Evolutionary conservation across 2,888 invertebrate genomes (phyloP).

Genomic region (Rhabditophanes sp.): DNA sequence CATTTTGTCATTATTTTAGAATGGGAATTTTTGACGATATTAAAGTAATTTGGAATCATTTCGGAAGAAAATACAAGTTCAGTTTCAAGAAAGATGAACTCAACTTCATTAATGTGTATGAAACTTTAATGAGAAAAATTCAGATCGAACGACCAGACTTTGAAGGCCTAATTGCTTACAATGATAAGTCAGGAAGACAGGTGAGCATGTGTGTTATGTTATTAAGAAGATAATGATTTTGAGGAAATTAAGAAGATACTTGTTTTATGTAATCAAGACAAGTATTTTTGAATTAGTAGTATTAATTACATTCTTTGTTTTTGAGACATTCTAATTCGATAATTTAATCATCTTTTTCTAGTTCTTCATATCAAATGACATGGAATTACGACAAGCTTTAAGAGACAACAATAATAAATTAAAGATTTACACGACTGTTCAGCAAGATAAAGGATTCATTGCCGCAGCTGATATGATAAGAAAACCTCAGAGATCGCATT

Average conservation of each 20-base stretch:
- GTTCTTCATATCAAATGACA: conserved; percentile 24
- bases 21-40: conserved; percentile 34
- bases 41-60: conserved; percentile 37
- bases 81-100: conserved; percentile 33
- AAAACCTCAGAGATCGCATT: conserved; percentile 27
- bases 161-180: conserved; percentile 36
- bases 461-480: conserved; percentile 33
- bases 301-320: background rate
- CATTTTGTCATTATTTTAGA: conserved; percentile 12
- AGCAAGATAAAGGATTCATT: conserved; percentile 14
- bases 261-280: too few relatives aligned
- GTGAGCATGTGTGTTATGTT: conserved; percentile 10
- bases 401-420: conserved; percentile 24
- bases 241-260: too few relatives aligned
- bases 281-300: background rate
- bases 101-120: conserved; percentile 32
- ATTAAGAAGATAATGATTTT: too few relatives aligned
- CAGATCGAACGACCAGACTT: conserved; percentile 30
- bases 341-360: conserved; percentile 8
- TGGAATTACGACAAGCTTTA: conserved; percentile 28
- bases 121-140: conserved; percentile 33
- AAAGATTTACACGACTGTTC: conserved; percentile 19
- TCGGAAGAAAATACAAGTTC: conserved; percentile 34
- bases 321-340: background rate
- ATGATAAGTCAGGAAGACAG: conserved; percentile 32